These are phyloP conservation scores for Acanthochromis polyacanthus DNA, from an alignment of 2,113 vertebrate genomes.

Conservation along the genomic window DNA sequence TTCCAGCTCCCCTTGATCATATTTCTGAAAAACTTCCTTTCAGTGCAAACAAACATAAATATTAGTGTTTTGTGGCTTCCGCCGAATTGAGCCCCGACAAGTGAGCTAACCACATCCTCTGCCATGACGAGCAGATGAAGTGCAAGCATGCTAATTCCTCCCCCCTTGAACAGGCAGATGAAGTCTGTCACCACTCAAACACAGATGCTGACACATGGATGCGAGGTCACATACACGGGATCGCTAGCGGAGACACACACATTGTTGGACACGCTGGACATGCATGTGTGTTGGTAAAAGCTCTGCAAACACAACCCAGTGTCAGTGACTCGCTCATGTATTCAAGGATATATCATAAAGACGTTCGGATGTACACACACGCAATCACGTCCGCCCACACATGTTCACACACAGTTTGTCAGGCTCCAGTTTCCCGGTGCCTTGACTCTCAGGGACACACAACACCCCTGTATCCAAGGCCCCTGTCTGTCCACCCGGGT, in stretches of 20 bases:
- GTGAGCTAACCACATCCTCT: constrained; percentile 59
- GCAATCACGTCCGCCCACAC: constrained; percentile 32
- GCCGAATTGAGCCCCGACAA: constrained; percentile 49
- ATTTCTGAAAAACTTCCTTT: constrained; percentile 46
- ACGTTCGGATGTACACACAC: constrained; percentile 16
- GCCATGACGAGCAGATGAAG: constrained; percentile 36
- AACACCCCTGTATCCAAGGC: constrained; percentile 67
- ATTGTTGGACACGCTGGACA: background rate
- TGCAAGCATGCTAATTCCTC: constrained; percentile 38
- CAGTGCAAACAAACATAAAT: constrained; percentile 56
- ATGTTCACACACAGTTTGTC: constrained; percentile 54
- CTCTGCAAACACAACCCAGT: constrained; percentile 23
- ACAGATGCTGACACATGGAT: constrained; percentile 47
- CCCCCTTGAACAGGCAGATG: constrained; percentile 52
- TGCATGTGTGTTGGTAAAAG: constrained; percentile 8
- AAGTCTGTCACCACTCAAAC: constrained; percentile 58
- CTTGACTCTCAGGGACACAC: constrained; percentile 60
- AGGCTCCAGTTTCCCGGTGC: constrained; percentile 71
- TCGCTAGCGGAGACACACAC: constrained; percentile 5
- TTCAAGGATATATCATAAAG: constrained; percentile 30
- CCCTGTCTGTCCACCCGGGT: constrained; percentile 58
- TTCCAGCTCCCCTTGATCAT: constrained; percentile 29
- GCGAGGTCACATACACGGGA: constrained; percentile 49
- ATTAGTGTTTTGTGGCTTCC: constrained; percentile 61
- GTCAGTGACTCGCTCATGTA: constrained; percentile 13